These are phyloP conservation scores for Pipistrellus kuhlii DNA, from an alignment of 2,797 vertebrate species.

Conservation along the genomic window DNA sequence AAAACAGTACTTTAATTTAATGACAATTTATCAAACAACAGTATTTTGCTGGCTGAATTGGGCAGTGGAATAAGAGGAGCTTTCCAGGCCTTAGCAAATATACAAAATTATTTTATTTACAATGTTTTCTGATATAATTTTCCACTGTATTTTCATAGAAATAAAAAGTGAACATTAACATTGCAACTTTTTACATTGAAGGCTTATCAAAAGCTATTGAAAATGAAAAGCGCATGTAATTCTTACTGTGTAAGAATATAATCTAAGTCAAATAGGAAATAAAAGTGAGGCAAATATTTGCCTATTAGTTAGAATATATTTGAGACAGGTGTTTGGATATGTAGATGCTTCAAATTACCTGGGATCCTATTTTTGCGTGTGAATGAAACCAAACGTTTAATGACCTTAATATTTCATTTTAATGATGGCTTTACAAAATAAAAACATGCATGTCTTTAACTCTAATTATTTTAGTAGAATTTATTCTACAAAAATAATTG, in stretches of 20 bases:
- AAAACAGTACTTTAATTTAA: slow-evolving; percentile 13
- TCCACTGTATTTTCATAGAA: not conserved
- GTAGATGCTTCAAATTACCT: slow-evolving; percentile 43
- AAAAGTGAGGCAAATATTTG: slow-evolving; percentile 53
- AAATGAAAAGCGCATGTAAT: slow-evolving; percentile 1
- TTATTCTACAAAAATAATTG: not conserved
- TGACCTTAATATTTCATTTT: not conserved
- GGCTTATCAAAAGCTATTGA: not conserved
- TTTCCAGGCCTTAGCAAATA: not conserved
- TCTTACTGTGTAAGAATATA: not conserved
- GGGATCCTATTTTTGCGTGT: not conserved
- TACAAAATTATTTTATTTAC: not conserved
- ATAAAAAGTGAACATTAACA: not conserved
- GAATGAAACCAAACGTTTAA: not conserved
- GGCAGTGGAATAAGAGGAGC: not conserved
- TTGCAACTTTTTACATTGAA: not conserved
- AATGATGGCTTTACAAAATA: not conserved
- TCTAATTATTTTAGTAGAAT: not conserved
- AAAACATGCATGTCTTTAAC: slow-evolving; percentile 38
- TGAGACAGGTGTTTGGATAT: slow-evolving; percentile 10
- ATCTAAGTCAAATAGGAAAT: slow-evolving; percentile 36
- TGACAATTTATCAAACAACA: slow-evolving; percentile 7
- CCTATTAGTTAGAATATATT: not conserved
- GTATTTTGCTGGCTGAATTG: not conserved
- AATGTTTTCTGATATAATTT: not conserved